These are phyloP conservation scores for Suricata suricatta DNA, from an alignment of 2,113 vertebrate species.

Conservation along the genomic window DNA sequence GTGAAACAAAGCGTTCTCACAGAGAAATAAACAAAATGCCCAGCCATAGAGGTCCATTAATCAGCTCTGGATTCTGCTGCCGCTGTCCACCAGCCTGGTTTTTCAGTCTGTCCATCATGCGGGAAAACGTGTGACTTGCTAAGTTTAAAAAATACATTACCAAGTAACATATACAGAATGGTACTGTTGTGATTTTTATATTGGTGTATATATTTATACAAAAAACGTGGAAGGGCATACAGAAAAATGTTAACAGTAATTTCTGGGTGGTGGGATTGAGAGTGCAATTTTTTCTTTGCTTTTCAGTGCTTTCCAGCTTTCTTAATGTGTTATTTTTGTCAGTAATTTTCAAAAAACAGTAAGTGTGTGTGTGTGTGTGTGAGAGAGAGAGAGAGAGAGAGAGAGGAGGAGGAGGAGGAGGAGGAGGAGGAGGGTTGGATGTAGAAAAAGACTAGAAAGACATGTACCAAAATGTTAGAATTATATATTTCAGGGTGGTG, in stretches of 20 bases:
- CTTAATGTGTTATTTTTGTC: not conserved
- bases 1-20: not conserved
- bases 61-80: not conserved
- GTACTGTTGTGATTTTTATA: not conserved
- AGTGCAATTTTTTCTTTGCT: not conserved
- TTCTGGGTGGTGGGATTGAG: not conserved
- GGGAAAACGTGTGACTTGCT: not conserved
- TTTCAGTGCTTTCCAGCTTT: not conserved
- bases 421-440: no score
- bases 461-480: not conserved
- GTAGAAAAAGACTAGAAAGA: not conserved
- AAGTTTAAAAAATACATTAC: not conserved
- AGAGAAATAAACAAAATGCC: not conserved
- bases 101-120: not conserved
- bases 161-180: not conserved
- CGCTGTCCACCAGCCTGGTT: not conserved
- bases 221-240: not conserved
- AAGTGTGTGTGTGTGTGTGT: not conserved
- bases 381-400: not conserved
- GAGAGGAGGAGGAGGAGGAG: not conserved
- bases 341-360: not conserved
- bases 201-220: not conserved
- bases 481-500: not conserved
- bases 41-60: not conserved
- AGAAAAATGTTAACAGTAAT: not conserved